Conservation (phyloP, 2,888 invertebrate genomes). For the Odontocerum albicorne region DNA sequence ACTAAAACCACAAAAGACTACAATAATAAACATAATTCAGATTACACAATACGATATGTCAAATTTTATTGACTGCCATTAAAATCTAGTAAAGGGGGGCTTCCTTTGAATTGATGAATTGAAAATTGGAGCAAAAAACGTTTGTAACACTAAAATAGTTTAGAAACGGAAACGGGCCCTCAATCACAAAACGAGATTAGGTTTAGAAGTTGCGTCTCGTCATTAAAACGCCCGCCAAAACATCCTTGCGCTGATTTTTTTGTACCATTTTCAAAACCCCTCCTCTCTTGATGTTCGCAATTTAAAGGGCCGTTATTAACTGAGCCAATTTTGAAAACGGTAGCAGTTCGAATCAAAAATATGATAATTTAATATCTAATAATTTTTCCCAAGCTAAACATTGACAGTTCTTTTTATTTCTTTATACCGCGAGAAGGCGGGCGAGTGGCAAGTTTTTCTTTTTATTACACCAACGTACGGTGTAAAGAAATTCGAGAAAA, state of each 20-base stretch:
- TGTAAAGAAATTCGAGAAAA: too few species aligned
- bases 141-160: constrained; percentile 7
- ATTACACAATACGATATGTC: too few species aligned
- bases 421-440: too few species aligned
- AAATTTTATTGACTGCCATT: too few species aligned
- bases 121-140: too few species aligned
- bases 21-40: too few species aligned
- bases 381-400: constrained; percentile 20
- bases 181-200: constrained; percentile 1
- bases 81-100: too few species aligned
- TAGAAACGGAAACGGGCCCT: constrained; percentile 8
- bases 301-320: constrained; percentile 24
- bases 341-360: constrained; percentile 31
- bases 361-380: constrained; percentile 34
- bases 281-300: constrained; percentile 17
- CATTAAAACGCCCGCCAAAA: constrained; percentile 8
- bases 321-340: constrained; percentile 30
- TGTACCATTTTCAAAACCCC: background rate
- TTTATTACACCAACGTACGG: too few species aligned
- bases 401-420: constrained; percentile 6
- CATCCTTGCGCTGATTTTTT: constrained; percentile 2
- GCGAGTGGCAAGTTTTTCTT: too few species aligned
- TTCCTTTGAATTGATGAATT: too few species aligned
- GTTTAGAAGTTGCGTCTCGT: constrained; percentile 2
- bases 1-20: too few species aligned